These are phyloP conservation scores for Myotis yumanensis DNA, from an alignment of 2,113 vertebrate genomes.

Conservation along the genomic window DNA sequence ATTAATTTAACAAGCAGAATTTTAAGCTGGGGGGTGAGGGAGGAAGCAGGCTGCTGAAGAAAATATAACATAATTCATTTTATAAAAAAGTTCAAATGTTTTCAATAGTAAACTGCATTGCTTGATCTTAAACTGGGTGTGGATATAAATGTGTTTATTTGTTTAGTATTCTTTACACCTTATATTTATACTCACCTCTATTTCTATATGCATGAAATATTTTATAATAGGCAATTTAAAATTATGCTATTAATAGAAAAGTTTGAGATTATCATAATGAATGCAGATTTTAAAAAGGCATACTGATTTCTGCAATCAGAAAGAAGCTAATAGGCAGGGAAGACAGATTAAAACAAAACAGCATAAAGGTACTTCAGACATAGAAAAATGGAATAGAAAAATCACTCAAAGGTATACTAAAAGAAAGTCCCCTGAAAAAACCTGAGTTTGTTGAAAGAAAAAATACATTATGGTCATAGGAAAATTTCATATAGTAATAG, in stretches of 20 bases:
- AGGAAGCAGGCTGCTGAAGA: neutral
- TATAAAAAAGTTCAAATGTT: neutral
- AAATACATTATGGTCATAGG: neutral
- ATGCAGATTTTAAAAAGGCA: neutral
- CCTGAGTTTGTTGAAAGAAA: neutral
- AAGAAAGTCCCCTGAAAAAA: neutral
- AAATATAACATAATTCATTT: neutral
- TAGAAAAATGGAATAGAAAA: neutral
- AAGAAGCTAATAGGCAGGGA: neutral
- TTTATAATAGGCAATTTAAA: neutral
- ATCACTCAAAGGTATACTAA: neutral
- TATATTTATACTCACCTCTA: neutral
- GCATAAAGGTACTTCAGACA: neutral
- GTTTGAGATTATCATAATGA: neutral
- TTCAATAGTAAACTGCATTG: neutral
- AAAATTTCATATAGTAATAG: neutral
- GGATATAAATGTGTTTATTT: neutral
- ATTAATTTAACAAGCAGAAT: constrained; percentile 40
- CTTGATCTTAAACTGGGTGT: neutral
- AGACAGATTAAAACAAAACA: neutral
- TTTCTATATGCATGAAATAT: neutral
- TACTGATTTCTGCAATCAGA: neutral
- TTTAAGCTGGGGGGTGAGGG: neutral
- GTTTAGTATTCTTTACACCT: neutral
- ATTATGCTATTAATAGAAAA: neutral